Base-by-base conservation (phyloP, 1,140 invertebrate species). In the Spodoptera litura region DNA sequence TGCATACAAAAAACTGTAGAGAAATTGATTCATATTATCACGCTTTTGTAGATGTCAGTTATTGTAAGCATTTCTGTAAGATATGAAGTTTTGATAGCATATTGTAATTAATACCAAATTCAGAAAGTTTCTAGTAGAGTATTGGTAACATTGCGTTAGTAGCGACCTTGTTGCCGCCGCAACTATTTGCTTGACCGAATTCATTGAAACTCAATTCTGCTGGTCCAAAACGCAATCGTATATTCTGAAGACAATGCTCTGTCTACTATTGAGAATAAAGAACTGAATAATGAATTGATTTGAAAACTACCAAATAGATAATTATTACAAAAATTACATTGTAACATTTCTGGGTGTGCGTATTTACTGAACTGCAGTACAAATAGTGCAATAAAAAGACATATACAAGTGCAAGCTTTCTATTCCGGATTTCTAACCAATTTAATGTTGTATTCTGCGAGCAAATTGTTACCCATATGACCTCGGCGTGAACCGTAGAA, bases 141-240 rank as follows among this genome's bases (percentile, higher is more conserved):
- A 78, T 78, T 75, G 59, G 76, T 77, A 81, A 82, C 52, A 74
- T 85, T 85, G 81, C 84, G 81, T 83, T 85, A 85, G 73, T 64
- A 77, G 55, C 81, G 84, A 83, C 84, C 84, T 85, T 85, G 81
- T 64, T 78, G 71, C 78, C 58, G 79, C 82, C 75, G 82, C 82
- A 85, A 83, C 73, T 80, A 82, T 80, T 82, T 81, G 82, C 82
- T 83, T 81, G 79, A 81, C 79, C 80, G 78, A 83, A 83, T 83
- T 85, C 79, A 81, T 82, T 83, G 77, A 85, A 83, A 85, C 80
- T 81, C 15, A 64, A 78, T 71, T 81, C 71, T 78, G 58, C 25
- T 71, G 74, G 68, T 81, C 74, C 56, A 61, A 80, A 79, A 76
- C 72, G 68, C 72, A 77, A 75, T 62, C 59, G 59, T 75, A 53